A percentile compares a stretch with the other conserved stretches of the same genome.
phyloP scores from a whole-genome alignment of 2,888 invertebrate species.

The Belgica antarctica region DNA sequence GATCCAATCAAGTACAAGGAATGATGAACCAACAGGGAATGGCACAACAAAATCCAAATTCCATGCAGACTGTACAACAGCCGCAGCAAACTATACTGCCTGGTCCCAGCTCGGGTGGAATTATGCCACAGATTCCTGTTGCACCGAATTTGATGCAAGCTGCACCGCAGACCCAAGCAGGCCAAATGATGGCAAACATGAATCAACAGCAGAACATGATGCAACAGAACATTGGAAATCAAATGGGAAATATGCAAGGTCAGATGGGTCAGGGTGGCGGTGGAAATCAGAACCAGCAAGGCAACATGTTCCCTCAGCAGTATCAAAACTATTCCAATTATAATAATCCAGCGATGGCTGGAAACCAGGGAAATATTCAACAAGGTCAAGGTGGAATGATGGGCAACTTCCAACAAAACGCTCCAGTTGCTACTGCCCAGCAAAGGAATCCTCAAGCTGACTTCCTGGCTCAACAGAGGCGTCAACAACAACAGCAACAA shows the following conservation, averaged over 20 bases:
- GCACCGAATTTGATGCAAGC: slow-evolving; percentile 47
- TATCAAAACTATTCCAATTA: slow-evolving; percentile 65
- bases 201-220: slow-evolving; percentile 32
- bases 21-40: slow-evolving; percentile 50
- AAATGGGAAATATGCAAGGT: slow-evolving; percentile 46
- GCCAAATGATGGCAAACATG: slow-evolving; percentile 25
- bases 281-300: slow-evolving; percentile 53
- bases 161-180: slow-evolving; percentile 37
- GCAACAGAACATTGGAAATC: slow-evolving; percentile 37
- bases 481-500: slow-evolving; percentile 48
- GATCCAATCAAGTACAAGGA: slow-evolving; percentile 25
- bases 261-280: slow-evolving; percentile 58
- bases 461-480: slow-evolving; percentile 48
- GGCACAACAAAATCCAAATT: slow-evolving; percentile 47
- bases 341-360: slow-evolving; percentile 56
- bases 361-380: slow-evolving; percentile 51
- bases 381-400: slow-evolving; percentile 50
- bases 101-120: slow-evolving; percentile 46
- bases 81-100: background rate
- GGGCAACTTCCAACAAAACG: slow-evolving; percentile 53
- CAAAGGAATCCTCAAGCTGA: slow-evolving; percentile 53
- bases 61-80: slow-evolving; percentile 46
- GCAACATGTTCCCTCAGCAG: slow-evolving; percentile 34
- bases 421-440: slow-evolving; percentile 10
- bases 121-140: slow-evolving; percentile 51